phyloP scores from a whole-genome alignment of 53 echinoderm and acorn worm genomes.

The Holothuria scabra region DNA sequence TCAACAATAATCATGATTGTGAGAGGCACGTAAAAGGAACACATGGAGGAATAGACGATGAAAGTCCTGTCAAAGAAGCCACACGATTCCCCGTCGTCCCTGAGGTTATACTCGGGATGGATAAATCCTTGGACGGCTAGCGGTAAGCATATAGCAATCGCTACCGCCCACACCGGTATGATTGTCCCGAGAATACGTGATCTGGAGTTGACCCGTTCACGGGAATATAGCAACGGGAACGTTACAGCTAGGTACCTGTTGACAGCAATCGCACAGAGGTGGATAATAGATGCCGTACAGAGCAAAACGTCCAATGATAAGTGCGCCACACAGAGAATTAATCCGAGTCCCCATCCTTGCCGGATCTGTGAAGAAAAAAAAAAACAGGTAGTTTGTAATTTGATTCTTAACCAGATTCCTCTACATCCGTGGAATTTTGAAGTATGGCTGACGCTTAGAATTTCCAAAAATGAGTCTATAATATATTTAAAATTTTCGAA shows the following conservation, averaged over 20 bases:
- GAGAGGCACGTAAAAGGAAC: constrained; percentile 97
- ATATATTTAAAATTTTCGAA: too few relatives aligned
- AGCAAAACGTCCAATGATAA: constrained; percentile 93
- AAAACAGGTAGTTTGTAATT: not conserved
- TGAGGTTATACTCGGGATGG: constrained; percentile 81
- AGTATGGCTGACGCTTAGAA: too few relatives aligned
- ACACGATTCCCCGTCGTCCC: constrained; percentile 80
- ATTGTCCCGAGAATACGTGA: constrained; percentile 94
- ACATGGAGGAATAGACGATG: constrained; percentile 98
- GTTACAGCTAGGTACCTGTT: constrained; percentile 98
- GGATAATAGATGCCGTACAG: constrained; percentile 97
- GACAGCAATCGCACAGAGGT: constrained; percentile 99
- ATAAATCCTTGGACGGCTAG: constrained; percentile 83
- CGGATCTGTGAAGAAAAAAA: constrained; percentile 71
- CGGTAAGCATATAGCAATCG: constrained; percentile 83
- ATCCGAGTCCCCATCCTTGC: constrained; percentile 91
- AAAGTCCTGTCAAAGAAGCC: constrained; percentile 95
- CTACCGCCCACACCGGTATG: constrained; percentile 94
- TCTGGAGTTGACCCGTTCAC: constrained; percentile 91
- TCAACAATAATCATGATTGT: constrained; percentile 97
- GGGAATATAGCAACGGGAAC: constrained; percentile 92
- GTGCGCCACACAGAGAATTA: constrained; percentile 89
- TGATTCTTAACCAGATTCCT: too few relatives aligned
- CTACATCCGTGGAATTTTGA: too few relatives aligned
- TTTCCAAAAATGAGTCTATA: too few relatives aligned